Evolutionary conservation across 2,113 vertebrate species (phyloP).

Genomic region (Psittacara wagleri): DNA sequence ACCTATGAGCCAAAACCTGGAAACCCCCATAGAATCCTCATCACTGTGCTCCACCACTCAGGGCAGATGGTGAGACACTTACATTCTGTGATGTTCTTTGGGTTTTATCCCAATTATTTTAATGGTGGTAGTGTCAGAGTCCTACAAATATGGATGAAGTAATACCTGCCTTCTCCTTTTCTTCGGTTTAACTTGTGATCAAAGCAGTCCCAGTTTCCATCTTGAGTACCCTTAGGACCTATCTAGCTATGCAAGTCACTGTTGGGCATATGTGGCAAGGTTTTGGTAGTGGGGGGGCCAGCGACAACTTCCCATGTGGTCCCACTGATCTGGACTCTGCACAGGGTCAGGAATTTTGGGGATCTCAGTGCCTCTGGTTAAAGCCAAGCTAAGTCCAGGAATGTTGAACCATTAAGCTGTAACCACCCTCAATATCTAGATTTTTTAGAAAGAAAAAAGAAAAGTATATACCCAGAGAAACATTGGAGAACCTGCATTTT

Average conservation of each 20-base stretch:
- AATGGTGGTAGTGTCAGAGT: background rate
- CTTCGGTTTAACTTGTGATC: background rate
- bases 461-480: background rate
- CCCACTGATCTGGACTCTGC: background rate
- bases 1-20: background rate
- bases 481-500: background rate
- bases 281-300: background rate
- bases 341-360: background rate
- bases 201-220: background rate
- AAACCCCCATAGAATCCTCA: background rate
- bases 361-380: background rate
- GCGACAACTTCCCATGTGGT: accelerated
- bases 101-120: background rate
- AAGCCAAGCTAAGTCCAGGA: background rate
- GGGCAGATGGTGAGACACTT: background rate
- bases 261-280: background rate
- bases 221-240: background rate
- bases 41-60: background rate
- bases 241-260: background rate
- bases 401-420: accelerated
- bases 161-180: background rate
- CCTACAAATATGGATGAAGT: background rate
- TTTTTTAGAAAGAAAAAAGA: background rate
- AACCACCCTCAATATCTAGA: background rate
- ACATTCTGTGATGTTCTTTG: background rate